A percentile compares a stretch with the other conserved stretches of the same genome.
phyloP scores from a whole-genome alignment of 2,888 invertebrate genomes.

The Andrena haemorrhoa region DNA sequence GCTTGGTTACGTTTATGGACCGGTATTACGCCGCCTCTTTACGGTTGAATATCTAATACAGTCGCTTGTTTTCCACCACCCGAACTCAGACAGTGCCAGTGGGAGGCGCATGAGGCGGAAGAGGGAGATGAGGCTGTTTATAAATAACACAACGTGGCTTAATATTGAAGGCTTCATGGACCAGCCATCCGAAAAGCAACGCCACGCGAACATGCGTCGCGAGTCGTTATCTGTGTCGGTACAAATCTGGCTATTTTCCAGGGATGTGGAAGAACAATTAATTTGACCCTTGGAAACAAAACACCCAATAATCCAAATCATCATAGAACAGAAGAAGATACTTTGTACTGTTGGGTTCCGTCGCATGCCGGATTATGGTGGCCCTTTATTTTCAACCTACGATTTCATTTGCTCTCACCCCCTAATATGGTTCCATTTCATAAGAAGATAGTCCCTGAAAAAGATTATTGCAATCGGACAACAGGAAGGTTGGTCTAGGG shows the following conservation, averaged over 20 bases:
- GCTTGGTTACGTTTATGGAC: constrained; percentile 32
- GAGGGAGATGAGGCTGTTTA: constrained; percentile 39
- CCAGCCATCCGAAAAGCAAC: constrained; percentile 35
- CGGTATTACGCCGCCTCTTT: constrained; percentile 67
- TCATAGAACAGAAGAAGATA: no score
- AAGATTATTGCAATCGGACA: no score
- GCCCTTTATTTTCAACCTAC: no score
- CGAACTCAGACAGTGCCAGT: constrained; percentile 13
- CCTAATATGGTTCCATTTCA: no score
- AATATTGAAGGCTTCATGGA: constrained; percentile 56
- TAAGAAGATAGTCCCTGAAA: no score
- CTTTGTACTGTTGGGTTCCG: no score
- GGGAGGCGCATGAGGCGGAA: constrained; percentile 16
- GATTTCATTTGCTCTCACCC: no score
- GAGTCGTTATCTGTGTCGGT: constrained; percentile 32
- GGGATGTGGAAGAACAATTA: neutral
- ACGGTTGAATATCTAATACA: constrained; percentile 68
- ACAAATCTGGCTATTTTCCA: constrained; percentile 8
- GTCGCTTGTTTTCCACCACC: constrained; percentile 56
- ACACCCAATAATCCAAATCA: no score
- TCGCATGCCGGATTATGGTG: no score
- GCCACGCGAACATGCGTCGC: constrained; percentile 29
- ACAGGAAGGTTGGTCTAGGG: no score
- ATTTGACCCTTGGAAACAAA: neutral
- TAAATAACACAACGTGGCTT: constrained; percentile 62